Evolutionary conservation across 2,797 vertebrate species (phyloP), one percentile per base, ranked within the genome.

Genomic region (Anisognathus igniventris): DNA sequence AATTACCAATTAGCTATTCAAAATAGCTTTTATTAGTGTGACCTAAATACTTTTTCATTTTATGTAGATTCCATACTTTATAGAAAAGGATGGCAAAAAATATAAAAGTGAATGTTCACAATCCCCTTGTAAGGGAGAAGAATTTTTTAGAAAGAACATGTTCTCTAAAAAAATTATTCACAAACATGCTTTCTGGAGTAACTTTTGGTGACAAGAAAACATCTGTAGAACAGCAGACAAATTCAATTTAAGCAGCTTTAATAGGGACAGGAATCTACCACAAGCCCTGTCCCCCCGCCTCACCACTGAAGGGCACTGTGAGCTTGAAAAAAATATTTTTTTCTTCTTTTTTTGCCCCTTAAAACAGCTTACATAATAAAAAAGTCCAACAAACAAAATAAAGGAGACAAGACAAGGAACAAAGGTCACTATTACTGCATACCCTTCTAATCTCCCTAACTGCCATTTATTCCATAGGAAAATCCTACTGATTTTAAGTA

Each of bases 1-100:
- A 96, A 88, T 92, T 90, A 90, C 53, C 39, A 76, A 79, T 93
- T 50, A 87, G 44, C 71, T 87, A 51, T 74, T 88, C 58, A 73
- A 92, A 88, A 70, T 9, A 90, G 68, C 44, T 92, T 89, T 92
- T 70, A 75, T 48, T 83, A 72, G 20, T 62, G 37, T 7, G 47
- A 90, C 47, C 50, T 53, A 78, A 92, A 90, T 37, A 48, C 14
- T 42, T 75, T 39, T 23, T 37, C 31, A 28, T 65, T 92, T 76
- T 67, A 68, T 42, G 77, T 42, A 51, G 39, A 78, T 77, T 68
- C 70, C 51, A 50, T 75, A 70, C 20, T 48, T 61, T 16, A 64
- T 14, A 6, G 33, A 60, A 75, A 56, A 17, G 23, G 7, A 20
- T 74, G 24, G 17, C 47, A 53, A 87, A 37, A 83, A 85, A n/a